phyloP scores from a whole-genome alignment of 2,888 invertebrate genomes.

The Fabriciana adippe region DNA sequence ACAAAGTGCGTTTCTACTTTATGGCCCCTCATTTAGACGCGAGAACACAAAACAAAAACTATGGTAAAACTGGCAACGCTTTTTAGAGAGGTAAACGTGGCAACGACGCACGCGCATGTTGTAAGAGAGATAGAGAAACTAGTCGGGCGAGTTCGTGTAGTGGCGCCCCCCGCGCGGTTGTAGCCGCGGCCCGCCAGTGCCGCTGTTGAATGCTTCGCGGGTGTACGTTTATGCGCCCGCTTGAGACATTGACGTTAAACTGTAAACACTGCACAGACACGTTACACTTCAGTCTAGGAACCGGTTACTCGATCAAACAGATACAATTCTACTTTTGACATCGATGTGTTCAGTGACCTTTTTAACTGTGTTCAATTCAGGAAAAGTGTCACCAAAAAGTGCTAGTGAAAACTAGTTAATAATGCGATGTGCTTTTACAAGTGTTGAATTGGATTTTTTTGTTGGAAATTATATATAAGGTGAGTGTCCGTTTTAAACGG shows the following conservation, averaged over 20 bases:
- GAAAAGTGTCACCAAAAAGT: constrained; percentile 47
- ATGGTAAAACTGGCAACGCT: constrained; percentile 67
- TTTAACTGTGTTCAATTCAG: constrained; percentile 53
- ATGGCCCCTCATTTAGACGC: constrained; percentile 74
- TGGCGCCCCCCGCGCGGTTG: constrained; percentile 56
- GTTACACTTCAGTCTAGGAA: constrained; percentile 66
- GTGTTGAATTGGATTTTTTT: constrained; percentile 62
- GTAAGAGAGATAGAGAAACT: constrained; percentile 65
- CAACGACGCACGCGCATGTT: constrained; percentile 76
- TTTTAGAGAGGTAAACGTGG: constrained; percentile 65
- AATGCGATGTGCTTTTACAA: constrained; percentile 55
- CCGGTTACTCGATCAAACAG: constrained; percentile 68
- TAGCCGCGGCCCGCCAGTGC: constrained; percentile 60
- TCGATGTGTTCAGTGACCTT: constrained; percentile 59
- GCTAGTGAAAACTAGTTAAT: constrained; percentile 47
- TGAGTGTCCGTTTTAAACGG: constrained; percentile 52
- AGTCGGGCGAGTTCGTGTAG: constrained; percentile 67
- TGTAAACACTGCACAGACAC: constrained; percentile 57
- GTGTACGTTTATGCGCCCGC: constrained; percentile 50
- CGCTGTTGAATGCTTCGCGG: constrained; percentile 63
- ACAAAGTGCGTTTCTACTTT: constrained; percentile 68
- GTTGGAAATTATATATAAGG: constrained; percentile 56
- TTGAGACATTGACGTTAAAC: constrained; percentile 46
- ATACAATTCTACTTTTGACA: constrained; percentile 58
- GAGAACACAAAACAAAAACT: constrained; percentile 76